Evolutionary conservation across 2,888 invertebrate genomes (phyloP).

Genomic region (Trachelus iudaicus): DNA sequence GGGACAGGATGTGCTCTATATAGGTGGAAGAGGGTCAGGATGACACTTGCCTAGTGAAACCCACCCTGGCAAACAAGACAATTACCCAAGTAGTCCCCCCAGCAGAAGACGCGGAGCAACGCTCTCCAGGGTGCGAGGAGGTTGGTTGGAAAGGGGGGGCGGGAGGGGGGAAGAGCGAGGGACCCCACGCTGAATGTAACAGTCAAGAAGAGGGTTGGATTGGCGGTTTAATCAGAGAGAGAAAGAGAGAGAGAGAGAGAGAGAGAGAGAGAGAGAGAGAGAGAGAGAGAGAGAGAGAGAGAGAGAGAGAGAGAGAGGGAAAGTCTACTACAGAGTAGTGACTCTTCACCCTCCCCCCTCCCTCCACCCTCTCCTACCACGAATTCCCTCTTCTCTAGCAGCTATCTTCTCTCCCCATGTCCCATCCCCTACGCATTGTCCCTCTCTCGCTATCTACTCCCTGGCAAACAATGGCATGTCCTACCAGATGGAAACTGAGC

Average conservation of each 20-base stretch:
- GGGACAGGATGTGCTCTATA: no score
- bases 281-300: conserved; percentile 3
- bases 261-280: conserved; percentile 15
- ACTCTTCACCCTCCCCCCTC: conserved; percentile 16
- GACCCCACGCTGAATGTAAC: no score
- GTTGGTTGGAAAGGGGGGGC: no score
- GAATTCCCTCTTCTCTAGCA: conserved; percentile 8
- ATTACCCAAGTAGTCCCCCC: no score
- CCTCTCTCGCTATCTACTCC: conserved; percentile 20
- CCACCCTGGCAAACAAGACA: no score
- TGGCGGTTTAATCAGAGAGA: neutral
- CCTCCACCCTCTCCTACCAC: conserved; percentile 2
- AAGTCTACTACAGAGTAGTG: conserved; percentile 15
- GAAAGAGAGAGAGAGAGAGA: neutral
- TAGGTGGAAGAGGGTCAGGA: no score
- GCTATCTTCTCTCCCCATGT: conserved; percentile 7
- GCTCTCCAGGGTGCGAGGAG: no score
- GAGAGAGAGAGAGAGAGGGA: conserved; percentile 16
- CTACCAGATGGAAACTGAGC: conserved; percentile 32
- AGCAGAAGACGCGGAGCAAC: no score
- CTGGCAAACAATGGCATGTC: conserved; percentile 31
- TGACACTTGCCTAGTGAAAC: no score
- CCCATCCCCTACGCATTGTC: neutral
- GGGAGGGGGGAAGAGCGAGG: no score
- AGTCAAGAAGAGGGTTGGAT: no score